Percentiles rank a stretch among this genome's conserved stretches.
These are phyloP conservation scores for Sturnus vulgaris DNA, from an alignment of 2,113 vertebrate species.

Conservation along the genomic window DNA sequence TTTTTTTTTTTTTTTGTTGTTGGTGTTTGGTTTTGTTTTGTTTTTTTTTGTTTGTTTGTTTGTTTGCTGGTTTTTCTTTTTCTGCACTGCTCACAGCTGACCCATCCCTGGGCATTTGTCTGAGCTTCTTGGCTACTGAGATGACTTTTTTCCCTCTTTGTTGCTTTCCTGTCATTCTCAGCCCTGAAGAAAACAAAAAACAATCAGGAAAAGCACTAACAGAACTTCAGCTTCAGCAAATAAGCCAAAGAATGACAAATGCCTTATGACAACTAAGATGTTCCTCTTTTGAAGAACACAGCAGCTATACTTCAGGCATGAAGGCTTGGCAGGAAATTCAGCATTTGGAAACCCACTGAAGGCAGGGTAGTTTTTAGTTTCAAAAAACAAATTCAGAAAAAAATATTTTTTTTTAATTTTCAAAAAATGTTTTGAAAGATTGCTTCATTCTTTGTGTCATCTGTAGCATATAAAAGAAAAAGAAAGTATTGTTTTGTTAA, in stretches of 20 bases:
- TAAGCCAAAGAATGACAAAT: slow-evolving; percentile 51
- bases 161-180: slow-evolving; percentile 24
- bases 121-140: slow-evolving; percentile 1
- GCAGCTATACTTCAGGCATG: slow-evolving; percentile 1
- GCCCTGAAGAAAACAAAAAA: slow-evolving; percentile 33
- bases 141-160: background rate
- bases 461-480: background rate
- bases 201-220: background rate
- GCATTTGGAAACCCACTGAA: background rate
- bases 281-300: background rate
- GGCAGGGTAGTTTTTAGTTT: background rate
- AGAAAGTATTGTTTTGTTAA: background rate
- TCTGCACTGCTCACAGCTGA: background rate
- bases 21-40: background rate
- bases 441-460: background rate
- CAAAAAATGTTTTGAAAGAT: background rate
- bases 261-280: slow-evolving; percentile 32
- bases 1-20: no score
- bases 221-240: slow-evolving; percentile 32
- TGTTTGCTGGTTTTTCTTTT: background rate
- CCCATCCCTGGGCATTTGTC: slow-evolving; percentile 26
- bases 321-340: background rate
- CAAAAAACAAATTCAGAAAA: background rate
- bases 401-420: background rate
- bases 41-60: no score